Evolutionary conservation across 2,888 invertebrate genomes (phyloP).

Genomic region (Celastrina argiolus): DNA sequence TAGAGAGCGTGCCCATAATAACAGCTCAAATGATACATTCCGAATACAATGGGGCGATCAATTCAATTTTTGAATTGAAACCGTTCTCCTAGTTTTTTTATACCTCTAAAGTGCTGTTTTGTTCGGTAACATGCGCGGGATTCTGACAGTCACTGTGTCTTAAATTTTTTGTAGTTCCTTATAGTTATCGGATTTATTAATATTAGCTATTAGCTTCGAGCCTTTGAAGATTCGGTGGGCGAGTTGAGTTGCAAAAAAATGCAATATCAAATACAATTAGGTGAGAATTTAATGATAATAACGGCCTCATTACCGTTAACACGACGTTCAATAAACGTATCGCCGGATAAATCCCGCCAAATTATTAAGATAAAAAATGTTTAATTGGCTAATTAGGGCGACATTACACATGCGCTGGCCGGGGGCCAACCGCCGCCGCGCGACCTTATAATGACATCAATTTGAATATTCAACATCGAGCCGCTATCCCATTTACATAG

Average conservation of each 20-base stretch:
- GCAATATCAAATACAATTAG: not conserved
- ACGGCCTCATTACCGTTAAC: not conserved
- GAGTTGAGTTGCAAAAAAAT: not conserved
- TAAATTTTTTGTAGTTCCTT: slow-evolving; percentile 62
- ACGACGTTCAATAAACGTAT: not conserved
- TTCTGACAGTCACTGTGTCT: slow-evolving; percentile 77
- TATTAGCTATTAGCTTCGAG: slow-evolving; percentile 34
- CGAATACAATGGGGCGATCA: slow-evolving; percentile 78
- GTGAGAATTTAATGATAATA: not conserved
- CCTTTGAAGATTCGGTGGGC: not conserved
- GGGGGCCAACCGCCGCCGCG: slow-evolving; percentile 66
- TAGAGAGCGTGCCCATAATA: slow-evolving; percentile 72
- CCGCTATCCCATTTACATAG: slow-evolving; percentile 74
- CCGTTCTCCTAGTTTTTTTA: slow-evolving; percentile 74
- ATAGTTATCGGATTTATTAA: slow-evolving; percentile 48
- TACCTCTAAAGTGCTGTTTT: slow-evolving; percentile 77
- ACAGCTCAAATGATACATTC: slow-evolving; percentile 79
- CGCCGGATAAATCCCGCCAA: not conserved
- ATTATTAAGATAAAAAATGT: slow-evolving; percentile 41
- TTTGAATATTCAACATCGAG: slow-evolving; percentile 78
- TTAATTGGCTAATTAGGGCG: slow-evolving; percentile 73
- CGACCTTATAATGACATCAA: slow-evolving; percentile 78
- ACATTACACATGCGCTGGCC: slow-evolving; percentile 68
- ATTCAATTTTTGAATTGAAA: slow-evolving; percentile 79
- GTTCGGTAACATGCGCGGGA: slow-evolving; percentile 73